phyloP scores from a whole-genome alignment of 2,888 invertebrate species.

The Cheilosia urbana region DNA sequence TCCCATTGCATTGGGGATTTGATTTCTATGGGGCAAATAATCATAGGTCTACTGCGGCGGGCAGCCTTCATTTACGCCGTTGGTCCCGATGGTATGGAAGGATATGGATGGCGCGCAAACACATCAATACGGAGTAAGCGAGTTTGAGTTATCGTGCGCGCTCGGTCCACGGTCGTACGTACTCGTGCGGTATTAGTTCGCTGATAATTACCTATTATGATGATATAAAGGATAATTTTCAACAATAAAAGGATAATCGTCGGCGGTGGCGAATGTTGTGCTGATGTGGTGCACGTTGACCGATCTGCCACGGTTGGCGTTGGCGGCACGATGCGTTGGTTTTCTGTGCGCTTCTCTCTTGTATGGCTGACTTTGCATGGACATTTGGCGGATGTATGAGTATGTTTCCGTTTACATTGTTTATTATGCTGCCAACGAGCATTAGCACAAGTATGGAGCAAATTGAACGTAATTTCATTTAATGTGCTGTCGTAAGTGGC shows the following conservation, averaged over 20 bases:
- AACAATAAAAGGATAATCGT: conserved; percentile 76
- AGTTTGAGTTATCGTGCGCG: conserved; percentile 64
- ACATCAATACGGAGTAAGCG: conserved; percentile 44
- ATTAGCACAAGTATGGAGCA: conserved; percentile 65
- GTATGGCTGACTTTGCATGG: conserved; percentile 2
- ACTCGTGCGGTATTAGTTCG: conserved; percentile 76
- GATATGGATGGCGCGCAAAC: conserved; percentile 14
- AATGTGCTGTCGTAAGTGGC: conserved; percentile 68
- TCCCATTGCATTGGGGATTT: conserved; percentile 38
- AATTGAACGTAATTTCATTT: conserved; percentile 68
- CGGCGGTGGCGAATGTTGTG: conserved; percentile 72
- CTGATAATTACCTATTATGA: conserved; percentile 76
- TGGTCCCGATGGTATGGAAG: conserved; percentile 11
- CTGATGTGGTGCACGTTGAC: conserved; percentile 56
- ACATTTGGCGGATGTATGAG: conserved; percentile 16
- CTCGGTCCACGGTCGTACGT: conserved; percentile 4
- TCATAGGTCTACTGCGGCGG: conserved; percentile 67
- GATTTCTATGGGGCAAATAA: conserved; percentile 65
- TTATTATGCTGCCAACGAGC: conserved; percentile 56
- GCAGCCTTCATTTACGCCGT: conserved; percentile 49
- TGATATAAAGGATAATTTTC: conserved; percentile 76
- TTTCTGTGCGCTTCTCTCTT: background rate
- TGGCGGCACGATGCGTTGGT: conserved; percentile 28
- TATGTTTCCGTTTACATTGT: conserved; percentile 51
- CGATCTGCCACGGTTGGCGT: conserved; percentile 50